Conservation (phyloP, 1,140 invertebrate genomes). For the Drosophila murphyi region DNA sequence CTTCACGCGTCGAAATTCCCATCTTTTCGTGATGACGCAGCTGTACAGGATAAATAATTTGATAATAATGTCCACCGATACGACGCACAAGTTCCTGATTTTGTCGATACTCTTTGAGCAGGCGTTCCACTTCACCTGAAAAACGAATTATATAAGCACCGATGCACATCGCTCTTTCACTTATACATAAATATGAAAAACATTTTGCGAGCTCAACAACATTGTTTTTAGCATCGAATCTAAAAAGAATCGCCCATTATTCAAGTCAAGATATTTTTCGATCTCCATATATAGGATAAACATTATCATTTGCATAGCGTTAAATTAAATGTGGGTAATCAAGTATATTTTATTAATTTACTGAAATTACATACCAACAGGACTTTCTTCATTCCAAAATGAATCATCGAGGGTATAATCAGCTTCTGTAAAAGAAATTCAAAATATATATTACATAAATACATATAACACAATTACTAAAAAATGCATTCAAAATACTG, state of each 20-base stretch:
- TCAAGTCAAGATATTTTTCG: too few species aligned
- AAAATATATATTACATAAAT: background rate
- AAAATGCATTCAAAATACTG: background rate
- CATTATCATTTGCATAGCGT: too few species aligned
- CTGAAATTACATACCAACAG: constrained; percentile 89
- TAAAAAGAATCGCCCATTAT: too few species aligned
- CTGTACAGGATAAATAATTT: constrained; percentile 97
- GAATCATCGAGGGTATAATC: constrained; percentile 96
- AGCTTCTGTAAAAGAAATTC: constrained; percentile 89
- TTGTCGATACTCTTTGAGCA: constrained; percentile 94
- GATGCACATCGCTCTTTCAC: too few species aligned
- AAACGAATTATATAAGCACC: constrained; percentile 39
- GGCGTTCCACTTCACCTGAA: constrained; percentile 94
- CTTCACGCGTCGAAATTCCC: constrained; percentile 95
- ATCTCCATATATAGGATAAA: too few species aligned
- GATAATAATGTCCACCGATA: constrained; percentile 95
- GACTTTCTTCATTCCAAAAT: constrained; percentile 95
- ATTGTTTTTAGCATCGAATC: background rate
- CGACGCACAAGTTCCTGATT: constrained; percentile 96
- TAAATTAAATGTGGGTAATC: background rate
- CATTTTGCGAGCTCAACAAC: too few species aligned
- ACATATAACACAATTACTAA: background rate
- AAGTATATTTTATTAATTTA: background rate
- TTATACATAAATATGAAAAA: too few species aligned
- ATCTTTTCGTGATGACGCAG: constrained; percentile 97